These are phyloP conservation scores for Drosophila sordidapex DNA, from an alignment of 2,888 invertebrate genomes.

Conservation along the genomic window DNA sequence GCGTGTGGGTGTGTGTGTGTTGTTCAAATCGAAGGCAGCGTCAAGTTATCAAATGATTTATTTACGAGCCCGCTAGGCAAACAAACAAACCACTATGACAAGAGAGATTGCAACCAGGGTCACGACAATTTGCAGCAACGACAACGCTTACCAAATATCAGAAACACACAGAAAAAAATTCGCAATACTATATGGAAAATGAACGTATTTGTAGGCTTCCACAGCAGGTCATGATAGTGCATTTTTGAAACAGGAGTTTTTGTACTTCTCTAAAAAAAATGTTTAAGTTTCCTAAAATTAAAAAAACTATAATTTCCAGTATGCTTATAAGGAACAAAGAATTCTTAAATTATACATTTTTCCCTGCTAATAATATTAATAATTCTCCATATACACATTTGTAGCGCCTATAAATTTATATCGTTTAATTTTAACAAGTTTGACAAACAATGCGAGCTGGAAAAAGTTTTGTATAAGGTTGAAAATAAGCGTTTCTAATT, in stretches of 20 bases:
- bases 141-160: constrained; percentile 65
- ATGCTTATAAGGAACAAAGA: not conserved
- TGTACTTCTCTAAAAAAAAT: no score
- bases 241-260: not conserved
- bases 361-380: not conserved
- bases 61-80: constrained; percentile 75
- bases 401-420: no score
- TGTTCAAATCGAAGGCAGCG: constrained; percentile 57
- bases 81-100: constrained; percentile 68
- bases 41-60: constrained; percentile 80
- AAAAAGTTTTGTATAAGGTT: no score
- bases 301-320: not conserved
- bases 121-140: constrained; percentile 59
- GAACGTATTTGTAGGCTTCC: not conserved
- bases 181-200: not conserved
- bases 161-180: constrained; percentile 10
- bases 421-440: no score
- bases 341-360: not conserved
- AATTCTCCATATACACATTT: not conserved
- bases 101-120: constrained; percentile 32
- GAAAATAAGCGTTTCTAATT: no score
- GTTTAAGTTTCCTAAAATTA: not conserved
- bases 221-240: not conserved
- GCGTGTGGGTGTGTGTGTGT: constrained; percentile 22
- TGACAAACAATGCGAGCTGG: no score